Evolutionary conservation across 2,888 invertebrate genomes (phyloP).

Genomic region (Chaetogeoica ovagalla): DNA sequence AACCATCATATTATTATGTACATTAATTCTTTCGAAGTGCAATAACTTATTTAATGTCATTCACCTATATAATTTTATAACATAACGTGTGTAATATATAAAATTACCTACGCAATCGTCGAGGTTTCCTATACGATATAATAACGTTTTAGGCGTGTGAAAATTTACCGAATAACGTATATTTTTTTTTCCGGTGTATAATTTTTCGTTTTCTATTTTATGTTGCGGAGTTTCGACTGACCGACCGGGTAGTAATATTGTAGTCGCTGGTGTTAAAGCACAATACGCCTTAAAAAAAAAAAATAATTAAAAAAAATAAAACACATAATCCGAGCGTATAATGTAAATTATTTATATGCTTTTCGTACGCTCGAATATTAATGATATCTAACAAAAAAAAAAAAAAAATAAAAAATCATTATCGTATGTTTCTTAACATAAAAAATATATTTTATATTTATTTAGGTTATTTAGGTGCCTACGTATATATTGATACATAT

Average conservation of each 20-base stretch:
- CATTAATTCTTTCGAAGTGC: too few relatives aligned
- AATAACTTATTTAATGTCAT: constrained; percentile 10
- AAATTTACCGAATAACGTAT: background rate
- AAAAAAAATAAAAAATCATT: too few relatives aligned
- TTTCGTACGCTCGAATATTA: too few relatives aligned
- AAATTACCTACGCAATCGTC: constrained; percentile 4
- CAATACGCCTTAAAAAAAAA: background rate
- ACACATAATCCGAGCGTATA: too few relatives aligned
- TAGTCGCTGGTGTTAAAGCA: background rate
- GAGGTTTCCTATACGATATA: background rate
- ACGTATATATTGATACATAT: too few relatives aligned
- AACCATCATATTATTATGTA: too few relatives aligned
- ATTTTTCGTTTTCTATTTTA: constrained; percentile 10
- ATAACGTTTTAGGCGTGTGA: constrained; percentile 32
- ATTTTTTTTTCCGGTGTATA: constrained; percentile 26
- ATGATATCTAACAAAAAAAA: too few relatives aligned
- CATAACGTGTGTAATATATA: background rate
- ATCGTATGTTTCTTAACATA: too few relatives aligned
- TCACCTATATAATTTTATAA: constrained; percentile 5
- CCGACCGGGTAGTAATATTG: background rate
- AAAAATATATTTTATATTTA: too few relatives aligned
- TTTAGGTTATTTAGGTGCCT: too few relatives aligned
- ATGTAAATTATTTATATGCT: too few relatives aligned
- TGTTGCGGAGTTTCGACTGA: background rate
- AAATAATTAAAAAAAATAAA: too few relatives aligned